Percentiles rank a stretch among this genome's conserved stretches.
phyloP scores from a whole-genome alignment of 2,797 vertebrate genomes.

The Thripadectes ignobilis region DNA sequence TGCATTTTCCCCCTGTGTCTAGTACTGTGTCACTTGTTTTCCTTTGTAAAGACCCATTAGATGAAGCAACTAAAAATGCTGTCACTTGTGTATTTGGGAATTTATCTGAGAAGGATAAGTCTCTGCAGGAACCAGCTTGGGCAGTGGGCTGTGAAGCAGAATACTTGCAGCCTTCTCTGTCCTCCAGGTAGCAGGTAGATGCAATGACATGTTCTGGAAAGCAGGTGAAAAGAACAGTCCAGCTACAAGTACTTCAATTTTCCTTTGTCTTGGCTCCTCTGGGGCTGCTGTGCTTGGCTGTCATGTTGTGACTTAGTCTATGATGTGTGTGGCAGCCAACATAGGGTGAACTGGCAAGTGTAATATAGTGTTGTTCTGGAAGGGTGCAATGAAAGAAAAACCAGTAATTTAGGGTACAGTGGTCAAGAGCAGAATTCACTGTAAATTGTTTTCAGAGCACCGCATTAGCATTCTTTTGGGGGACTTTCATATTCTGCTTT shows the following conservation, averaged over 20 bases:
- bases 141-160: neutral
- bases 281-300: neutral
- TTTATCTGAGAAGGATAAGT: neutral
- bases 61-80: neutral
- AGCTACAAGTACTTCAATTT: neutral
- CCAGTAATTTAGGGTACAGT: neutral
- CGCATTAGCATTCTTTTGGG: neutral
- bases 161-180: neutral
- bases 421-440: constrained; percentile 26
- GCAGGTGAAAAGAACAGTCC: neutral
- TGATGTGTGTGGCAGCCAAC: neutral
- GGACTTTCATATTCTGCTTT: neutral
- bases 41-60: neutral
- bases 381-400: neutral
- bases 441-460: neutral
- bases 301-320: neutral
- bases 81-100: neutral
- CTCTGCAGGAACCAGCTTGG: neutral
- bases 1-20: neutral
- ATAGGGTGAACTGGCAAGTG: neutral
- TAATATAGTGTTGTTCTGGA: constrained; percentile 16
- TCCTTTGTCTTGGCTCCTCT: neutral
- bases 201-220: neutral
- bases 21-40: neutral
- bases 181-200: rapidly evolving